Percentiles rank a stretch among this genome's conserved stretches.
Conservation (phyloP, 53 echinoderm and acorn worm species). For the Arbacia lixula region DNA sequence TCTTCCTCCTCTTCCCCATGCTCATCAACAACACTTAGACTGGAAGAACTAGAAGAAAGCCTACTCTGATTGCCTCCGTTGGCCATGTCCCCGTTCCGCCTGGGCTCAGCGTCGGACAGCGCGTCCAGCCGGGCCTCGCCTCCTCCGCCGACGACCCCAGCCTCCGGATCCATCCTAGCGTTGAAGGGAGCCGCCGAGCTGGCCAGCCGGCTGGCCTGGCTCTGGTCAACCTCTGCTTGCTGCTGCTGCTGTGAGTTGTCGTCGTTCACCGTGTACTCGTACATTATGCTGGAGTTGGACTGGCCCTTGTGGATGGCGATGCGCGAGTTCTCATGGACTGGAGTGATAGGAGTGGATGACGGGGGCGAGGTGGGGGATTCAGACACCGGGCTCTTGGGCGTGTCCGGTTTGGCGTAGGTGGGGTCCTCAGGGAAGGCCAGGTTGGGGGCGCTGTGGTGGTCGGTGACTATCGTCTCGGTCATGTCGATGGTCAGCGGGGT, state of each 20-base stretch:
- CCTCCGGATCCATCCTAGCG: slow-evolving; percentile 41
- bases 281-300: slow-evolving; percentile 94
- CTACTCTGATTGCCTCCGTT: slow-evolving; percentile 81
- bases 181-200: slow-evolving; percentile 31
- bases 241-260: slow-evolving; percentile 67
- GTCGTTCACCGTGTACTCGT: slow-evolving; percentile 95
- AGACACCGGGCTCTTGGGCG: slow-evolving; percentile 62
- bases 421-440: slow-evolving; percentile 76
- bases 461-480: slow-evolving; percentile 87
- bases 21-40: slow-evolving; percentile 58
- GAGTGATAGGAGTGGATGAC: slow-evolving; percentile 96
- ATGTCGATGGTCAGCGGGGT: slow-evolving; percentile 94
- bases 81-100: slow-evolving; percentile 60
- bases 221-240: slow-evolving; percentile 57
- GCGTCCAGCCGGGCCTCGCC: slow-evolving; percentile 44
- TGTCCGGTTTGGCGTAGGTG: slow-evolving; percentile 43
- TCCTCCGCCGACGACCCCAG: not conserved
- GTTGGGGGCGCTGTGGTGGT: slow-evolving; percentile 94
- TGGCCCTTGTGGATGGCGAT: slow-evolving; percentile 94
- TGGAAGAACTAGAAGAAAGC: slow-evolving; percentile 72
- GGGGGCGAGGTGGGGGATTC: slow-evolving; percentile 80
- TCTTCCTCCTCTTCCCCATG: slow-evolving; percentile 7
- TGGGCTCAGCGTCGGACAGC: slow-evolving; percentile 25
- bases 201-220: slow-evolving; percentile 55
- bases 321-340: slow-evolving; percentile 92